Conservation (phyloP, 2,113 vertebrate species). For the Gallinago media region DNA sequence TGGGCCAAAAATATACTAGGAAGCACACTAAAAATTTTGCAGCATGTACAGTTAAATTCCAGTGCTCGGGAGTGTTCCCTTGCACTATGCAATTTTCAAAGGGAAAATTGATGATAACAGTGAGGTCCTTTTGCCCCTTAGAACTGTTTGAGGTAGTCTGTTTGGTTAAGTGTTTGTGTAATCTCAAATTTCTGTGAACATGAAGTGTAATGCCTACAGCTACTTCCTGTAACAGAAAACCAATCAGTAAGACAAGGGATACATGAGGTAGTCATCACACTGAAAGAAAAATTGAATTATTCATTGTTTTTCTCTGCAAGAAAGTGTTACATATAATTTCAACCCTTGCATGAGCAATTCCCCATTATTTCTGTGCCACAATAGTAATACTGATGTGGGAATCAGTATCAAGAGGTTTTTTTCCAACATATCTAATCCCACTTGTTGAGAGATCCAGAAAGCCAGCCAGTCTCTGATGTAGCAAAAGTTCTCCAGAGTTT, state of each 20-base stretch:
- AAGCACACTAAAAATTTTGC: background rate
- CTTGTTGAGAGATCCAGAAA: background rate
- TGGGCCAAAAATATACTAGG: background rate
- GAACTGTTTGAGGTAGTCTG: background rate
- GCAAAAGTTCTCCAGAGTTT: background rate
- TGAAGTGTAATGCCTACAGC: background rate
- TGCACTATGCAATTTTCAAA: background rate
- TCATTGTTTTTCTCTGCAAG: background rate
- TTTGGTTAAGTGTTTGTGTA: background rate
- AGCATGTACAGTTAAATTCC: background rate
- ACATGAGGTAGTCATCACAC: background rate
- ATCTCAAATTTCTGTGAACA: background rate
- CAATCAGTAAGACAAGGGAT: background rate
- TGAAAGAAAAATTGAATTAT: background rate
- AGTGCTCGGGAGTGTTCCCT: background rate
- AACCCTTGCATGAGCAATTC: background rate
- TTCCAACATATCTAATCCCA: background rate
- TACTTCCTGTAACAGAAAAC: background rate
- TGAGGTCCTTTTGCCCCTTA: background rate
- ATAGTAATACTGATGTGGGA: background rate
- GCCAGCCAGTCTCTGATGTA: background rate
- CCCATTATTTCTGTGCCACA: background rate
- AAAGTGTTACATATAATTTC: background rate
- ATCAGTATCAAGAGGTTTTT: background rate
- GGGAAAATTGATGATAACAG: background rate